Evolutionary conservation across 1,140 invertebrate genomes (phyloP), one percentile per base, ranked within the genome.

Genomic region (Drosophila quadrilineata): DNA sequence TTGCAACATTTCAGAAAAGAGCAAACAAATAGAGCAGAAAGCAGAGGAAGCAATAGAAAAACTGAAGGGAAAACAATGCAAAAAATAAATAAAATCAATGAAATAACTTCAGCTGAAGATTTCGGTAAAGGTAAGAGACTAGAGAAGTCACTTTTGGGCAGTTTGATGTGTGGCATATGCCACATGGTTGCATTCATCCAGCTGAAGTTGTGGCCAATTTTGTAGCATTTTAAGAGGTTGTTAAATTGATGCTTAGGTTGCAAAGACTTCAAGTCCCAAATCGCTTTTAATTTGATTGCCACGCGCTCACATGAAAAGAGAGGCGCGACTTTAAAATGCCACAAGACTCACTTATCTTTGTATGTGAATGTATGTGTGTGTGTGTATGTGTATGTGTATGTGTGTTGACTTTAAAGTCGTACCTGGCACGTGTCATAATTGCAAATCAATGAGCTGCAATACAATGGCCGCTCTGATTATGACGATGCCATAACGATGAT

Each of bases 401-500:
- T 36, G 21, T 26, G 6, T 48, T 22, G 45, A 29, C 33, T 70
- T 54, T 69, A 57, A 50, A 48, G 31, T n/a, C 40, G 36, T 54
- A 60, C 56, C 50, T 59, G 50, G 74, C 77, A 84, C 79, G 74
- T 77, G 67, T 80, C 77, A 74, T 84, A 82, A 82, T 84, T 84
- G 79, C 77, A 82, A 84, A 82, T 82, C 77, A 85, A 82, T 82
- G 77, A 84, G 77, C 64, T 84, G 77, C 70, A 68, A 67, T 73
- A 84, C 79, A 85, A 85, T 85, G 60, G 79, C 38, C 64, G 40
- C 74, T 48, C 71, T 85, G 79, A 85, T 85, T 79, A 79, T 85
- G 66, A 71, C 79, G 75, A 75, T 85, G 75, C 52, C 48, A 79
- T 75, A 77, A 85, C 71, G 79, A 85, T 85, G 79, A 84, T 85